These are phyloP conservation scores for Dasyurus viverrinus DNA, from an alignment of 2,113 vertebrate species.

Conservation along the genomic window DNA sequence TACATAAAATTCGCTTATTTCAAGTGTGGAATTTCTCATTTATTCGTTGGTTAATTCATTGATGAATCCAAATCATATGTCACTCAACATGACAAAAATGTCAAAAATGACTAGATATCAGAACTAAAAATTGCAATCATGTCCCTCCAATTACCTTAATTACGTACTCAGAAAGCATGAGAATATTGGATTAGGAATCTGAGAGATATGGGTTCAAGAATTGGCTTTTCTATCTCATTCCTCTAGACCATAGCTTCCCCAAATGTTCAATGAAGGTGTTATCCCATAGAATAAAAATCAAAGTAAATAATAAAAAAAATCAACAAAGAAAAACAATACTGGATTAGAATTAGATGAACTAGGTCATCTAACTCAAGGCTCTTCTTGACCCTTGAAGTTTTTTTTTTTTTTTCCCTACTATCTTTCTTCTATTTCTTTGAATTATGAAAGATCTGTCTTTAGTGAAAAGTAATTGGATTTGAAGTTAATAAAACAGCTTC, in stretches of 20 bases:
- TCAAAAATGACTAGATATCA: not conserved
- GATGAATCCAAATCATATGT: not conserved
- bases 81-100: not conserved
- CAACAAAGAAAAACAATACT: not conserved
- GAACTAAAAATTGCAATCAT: not conserved
- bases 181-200: not conserved
- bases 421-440: no score
- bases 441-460: no score
- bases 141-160: not conserved
- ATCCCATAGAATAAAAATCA: not conserved
- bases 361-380: no score
- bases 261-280: not conserved
- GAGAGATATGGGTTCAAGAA: no score
- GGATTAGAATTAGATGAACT: not conserved
- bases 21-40: not conserved
- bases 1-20: not conserved
- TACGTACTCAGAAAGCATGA: not conserved
- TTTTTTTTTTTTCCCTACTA: no score
- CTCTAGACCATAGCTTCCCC: not conserved
- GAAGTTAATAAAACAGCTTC: no score
- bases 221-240: not conserved
- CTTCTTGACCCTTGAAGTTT: no score
- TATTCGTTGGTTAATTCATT: not conserved
- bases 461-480: no score
- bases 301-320: not conserved